phyloP scores from a whole-genome alignment of 2,797 vertebrate genomes.

The Salmo trutta region DNA sequence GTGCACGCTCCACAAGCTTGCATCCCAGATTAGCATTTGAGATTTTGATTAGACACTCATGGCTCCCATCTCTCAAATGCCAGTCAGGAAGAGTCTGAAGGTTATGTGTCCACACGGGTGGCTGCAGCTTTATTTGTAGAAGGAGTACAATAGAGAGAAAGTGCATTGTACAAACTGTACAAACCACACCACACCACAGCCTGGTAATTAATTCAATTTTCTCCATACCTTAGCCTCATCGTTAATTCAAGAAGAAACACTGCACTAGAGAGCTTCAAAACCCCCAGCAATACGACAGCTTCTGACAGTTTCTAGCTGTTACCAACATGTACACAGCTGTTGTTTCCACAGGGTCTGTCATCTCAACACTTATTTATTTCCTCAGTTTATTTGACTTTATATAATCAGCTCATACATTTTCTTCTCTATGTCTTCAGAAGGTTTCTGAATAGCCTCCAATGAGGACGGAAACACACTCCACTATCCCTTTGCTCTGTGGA shows the following conservation, averaged over 20 bases:
- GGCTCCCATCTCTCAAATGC: not conserved
- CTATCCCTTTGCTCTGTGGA: not conserved
- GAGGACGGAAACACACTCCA: not conserved
- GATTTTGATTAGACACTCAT: constrained; percentile 9
- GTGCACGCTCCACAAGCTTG: constrained; percentile 10
- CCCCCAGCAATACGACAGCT: not conserved
- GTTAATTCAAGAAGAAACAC: not conserved
- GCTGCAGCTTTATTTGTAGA: not conserved
- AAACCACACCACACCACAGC: not conserved
- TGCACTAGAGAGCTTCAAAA: constrained; percentile 3
- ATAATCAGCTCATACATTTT: not conserved
- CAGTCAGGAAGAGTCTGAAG: not conserved
- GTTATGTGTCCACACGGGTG: not conserved
- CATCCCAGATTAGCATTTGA: constrained; percentile 2
- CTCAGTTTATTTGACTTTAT: constrained; percentile 1
- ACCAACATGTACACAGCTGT: constrained; percentile 4
- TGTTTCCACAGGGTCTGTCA: constrained; percentile 10
- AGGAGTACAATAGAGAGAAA: not conserved
- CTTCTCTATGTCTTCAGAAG: not conserved
- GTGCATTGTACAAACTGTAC: not conserved
- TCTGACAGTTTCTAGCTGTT: not conserved
- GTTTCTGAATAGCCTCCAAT: not conserved
- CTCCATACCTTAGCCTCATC: not conserved
- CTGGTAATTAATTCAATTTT: not conserved
- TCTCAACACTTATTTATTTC: constrained; percentile 2